Base-by-base conservation (phyloP, 2,888 invertebrate genomes). In the Sialis lutaria region DNA sequence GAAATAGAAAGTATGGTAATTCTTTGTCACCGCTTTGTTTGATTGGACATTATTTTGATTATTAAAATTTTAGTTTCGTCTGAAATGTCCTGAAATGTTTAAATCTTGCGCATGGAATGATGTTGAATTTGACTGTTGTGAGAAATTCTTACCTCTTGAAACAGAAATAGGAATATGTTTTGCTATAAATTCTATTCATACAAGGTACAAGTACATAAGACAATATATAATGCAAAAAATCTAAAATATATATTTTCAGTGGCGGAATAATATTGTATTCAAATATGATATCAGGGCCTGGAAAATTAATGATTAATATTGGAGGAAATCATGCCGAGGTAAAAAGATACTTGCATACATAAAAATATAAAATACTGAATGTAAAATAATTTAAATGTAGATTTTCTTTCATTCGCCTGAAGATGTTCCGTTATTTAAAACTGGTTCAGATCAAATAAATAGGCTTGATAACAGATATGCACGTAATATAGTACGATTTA, bases 141-240 rank as follows among this genome's bases (percentile, higher is more conserved):
- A 77, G 33, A 65, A 76, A 55, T 84, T 86, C 56, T 63, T 71
- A 50, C 76, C 77, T 1, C 57, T 82, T 13, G 69, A 72, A 53
- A 83, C 84, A 0, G 83, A 83, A 59, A 76, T 77, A 54, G 85
- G 85, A 4, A 57, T 65, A 44, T 86, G 85, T 58, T 80, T 67
- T 60, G 72, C 79, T 1, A 70, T 76, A 42, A 77, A 77, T 57
- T 75, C 75, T 1, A 56, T 75, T 50, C 80, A 82, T 58, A 75
- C 79, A 41, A 65, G 64, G 70, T 22, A 22, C 22, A 22, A 4
- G 22, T 22, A 22, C n/a, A 4, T 22, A 22, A 22, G 22, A 22
- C 22, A 22, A 22, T 22, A 22, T 22, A 22, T 22, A 22, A 22
- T 2, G 4, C 22, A 22, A 22, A 22, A 22, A 22, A 49, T 33